Evolutionary conservation across 35 echinoderm and acorn worm genomes (phyloP).

Genomic region (Apostichopus japonicus): DNA sequence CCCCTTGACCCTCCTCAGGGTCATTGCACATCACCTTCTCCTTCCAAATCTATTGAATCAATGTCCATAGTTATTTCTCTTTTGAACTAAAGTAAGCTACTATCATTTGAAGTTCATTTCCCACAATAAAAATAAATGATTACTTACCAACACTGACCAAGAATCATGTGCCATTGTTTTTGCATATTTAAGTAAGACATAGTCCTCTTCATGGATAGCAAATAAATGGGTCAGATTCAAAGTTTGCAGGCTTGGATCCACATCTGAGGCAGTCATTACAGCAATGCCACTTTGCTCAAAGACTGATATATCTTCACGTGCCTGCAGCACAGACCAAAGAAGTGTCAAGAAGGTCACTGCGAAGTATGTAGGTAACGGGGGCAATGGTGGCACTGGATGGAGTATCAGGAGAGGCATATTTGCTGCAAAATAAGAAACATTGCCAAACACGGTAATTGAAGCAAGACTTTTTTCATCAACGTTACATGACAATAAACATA

Average conservation of each 20-base stretch:
- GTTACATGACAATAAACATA: no score
- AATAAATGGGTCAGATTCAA: conserved; percentile 53
- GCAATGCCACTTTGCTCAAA: conserved; percentile 29
- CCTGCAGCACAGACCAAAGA: conserved; percentile 78
- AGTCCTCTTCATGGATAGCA: conserved; percentile 70
- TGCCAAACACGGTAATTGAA: no score
- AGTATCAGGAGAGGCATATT: conserved; percentile 68
- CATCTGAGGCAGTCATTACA: background rate
- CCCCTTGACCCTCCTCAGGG: no score
- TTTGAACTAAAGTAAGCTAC: background rate
- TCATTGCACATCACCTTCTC: no score
- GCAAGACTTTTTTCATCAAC: no score
- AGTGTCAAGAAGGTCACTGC: conserved; percentile 73
- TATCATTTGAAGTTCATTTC: background rate
- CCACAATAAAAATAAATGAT: background rate
- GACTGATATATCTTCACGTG: conserved; percentile 66
- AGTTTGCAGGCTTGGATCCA: conserved; percentile 17
- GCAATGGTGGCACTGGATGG: conserved; percentile 72
- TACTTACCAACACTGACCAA: conserved; percentile 85
- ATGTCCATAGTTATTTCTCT: background rate
- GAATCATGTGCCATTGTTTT: conserved; percentile 81
- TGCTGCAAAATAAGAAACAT: background rate
- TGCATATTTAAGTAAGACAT: conserved; percentile 63
- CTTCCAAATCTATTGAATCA: no score
- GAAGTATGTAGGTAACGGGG: conserved; percentile 77